Percentiles rank a stretch among this genome's conserved stretches.
Conservation (phyloP, 1,140 invertebrate genomes). For the Drosophila bocqueti region DNA sequence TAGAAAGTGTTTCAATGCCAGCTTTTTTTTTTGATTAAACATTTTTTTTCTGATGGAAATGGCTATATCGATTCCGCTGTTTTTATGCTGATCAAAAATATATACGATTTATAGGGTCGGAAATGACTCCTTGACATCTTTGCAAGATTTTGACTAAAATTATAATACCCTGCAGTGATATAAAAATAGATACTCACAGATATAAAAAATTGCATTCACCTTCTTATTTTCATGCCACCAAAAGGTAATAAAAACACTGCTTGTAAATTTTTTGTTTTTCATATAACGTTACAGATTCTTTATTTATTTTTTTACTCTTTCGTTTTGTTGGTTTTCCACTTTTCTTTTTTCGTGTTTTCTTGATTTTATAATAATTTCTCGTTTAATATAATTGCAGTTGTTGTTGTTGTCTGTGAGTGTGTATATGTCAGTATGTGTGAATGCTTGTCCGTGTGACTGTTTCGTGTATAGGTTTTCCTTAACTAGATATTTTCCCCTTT, state of each 20-base stretch:
- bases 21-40: too few relatives aligned
- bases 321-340: conserved; percentile 57
- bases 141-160: too few relatives aligned
- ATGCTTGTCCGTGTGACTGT: conserved; percentile 28
- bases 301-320: conserved; percentile 70
- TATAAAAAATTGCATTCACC: neutral
- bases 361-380: conserved; percentile 75
- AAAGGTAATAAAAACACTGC: conserved; percentile 8
- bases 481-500: conserved; percentile 64
- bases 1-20: too few relatives aligned
- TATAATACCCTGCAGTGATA: neutral
- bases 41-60: too few relatives aligned
- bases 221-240: neutral
- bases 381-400: conserved; percentile 82
- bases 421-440: conserved; percentile 42
- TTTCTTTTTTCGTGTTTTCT: conserved; percentile 72
- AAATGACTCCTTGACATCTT: neutral
- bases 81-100: too few relatives aligned
- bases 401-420: conserved; percentile 54
- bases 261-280: conserved; percentile 65
- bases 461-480: conserved; percentile 64
- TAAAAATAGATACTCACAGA: neutral
- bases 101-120: neutral
- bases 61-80: too few relatives aligned
- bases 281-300: conserved; percentile 85